These are phyloP conservation scores for Leiothrix lutea DNA, from an alignment of 2,113 vertebrate genomes.

Conservation along the genomic window DNA sequence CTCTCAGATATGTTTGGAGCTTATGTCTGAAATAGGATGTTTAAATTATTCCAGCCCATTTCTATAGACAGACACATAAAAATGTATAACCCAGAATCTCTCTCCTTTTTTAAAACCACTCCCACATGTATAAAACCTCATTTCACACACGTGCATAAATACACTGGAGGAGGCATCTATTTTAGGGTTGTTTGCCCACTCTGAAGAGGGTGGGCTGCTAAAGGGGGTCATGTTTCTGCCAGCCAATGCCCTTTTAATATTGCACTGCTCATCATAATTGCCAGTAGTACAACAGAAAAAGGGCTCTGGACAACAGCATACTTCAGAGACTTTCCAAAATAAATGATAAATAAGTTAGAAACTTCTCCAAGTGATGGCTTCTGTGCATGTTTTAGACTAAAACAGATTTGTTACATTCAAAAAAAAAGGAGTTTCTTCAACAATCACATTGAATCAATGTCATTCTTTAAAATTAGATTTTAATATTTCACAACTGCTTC, in stretches of 20 bases:
- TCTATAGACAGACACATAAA: background rate
- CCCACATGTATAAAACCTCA: conserved; percentile 65
- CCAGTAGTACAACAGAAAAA: conserved; percentile 97
- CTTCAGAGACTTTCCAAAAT: conserved; percentile 56
- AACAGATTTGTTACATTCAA: conserved; percentile 32
- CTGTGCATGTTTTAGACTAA: conserved; percentile 49
- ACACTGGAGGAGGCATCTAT: conserved; percentile 56
- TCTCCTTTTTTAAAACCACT: conserved; percentile 55
- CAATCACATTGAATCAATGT: background rate
- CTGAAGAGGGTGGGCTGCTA: conserved; percentile 72
- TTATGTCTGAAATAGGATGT: background rate
- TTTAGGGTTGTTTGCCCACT: conserved; percentile 63
- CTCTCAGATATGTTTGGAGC: background rate
- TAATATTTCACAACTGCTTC: background rate
- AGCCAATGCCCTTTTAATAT: conserved; percentile 98
- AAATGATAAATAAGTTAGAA: conserved; percentile 52
- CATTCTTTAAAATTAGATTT: conserved; percentile 17
- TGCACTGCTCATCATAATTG: conserved; percentile 93
- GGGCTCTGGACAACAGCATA: conserved; percentile 88
- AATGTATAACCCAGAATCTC: conserved; percentile 29
- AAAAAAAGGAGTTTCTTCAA: conserved; percentile 42
- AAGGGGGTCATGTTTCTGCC: conserved; percentile 81
- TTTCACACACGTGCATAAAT: conserved; percentile 64
- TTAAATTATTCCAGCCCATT: background rate
- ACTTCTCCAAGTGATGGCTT: conserved; percentile 57